A percentile compares a stretch with the other conserved stretches of the same genome.
These are phyloP conservation scores for Himalopsyche kuldschensis DNA, from an alignment of 2,888 invertebrate species.

Conservation along the genomic window DNA sequence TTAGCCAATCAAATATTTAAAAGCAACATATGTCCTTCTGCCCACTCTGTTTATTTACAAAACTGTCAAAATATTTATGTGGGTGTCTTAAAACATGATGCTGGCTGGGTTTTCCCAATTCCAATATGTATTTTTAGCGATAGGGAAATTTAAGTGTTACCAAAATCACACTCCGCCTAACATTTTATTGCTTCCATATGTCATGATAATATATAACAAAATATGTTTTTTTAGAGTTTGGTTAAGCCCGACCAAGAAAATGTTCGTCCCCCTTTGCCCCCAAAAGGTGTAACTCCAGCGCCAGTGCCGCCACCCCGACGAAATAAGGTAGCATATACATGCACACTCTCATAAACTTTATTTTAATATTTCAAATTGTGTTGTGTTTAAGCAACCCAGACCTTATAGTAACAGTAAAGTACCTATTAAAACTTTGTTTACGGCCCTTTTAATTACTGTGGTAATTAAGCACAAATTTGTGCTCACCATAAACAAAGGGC, in stretches of 20 bases:
- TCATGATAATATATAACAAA: too few relatives aligned
- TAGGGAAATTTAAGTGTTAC: not conserved
- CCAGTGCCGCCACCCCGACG: constrained; percentile 58
- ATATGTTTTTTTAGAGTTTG: constrained; percentile 6
- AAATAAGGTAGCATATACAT: constrained; percentile 50
- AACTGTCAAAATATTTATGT: not conserved
- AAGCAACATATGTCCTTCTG: not conserved
- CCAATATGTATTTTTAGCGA: not conserved
- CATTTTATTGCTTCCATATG: not conserved
- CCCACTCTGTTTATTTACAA: not conserved
- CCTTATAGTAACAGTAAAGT: not conserved
- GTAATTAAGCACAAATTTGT: too few relatives aligned
- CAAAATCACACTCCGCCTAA: not conserved
- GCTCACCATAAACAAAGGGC: too few relatives aligned
- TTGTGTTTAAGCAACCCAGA: not conserved
- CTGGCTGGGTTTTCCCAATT: not conserved
- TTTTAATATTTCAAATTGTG: not conserved
- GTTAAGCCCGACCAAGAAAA: constrained; percentile 40
- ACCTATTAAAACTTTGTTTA: too few relatives aligned
- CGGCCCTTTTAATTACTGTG: too few relatives aligned
- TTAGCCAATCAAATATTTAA: not conserved
- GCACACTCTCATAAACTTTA: constrained; percentile 26
- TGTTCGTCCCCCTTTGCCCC: constrained; percentile 56
- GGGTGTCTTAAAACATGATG: not conserved
- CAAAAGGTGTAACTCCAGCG: constrained; percentile 46